Conservation (phyloP, 92 coral and sea anemone genomes). For the Epizoanthus stellaris region DNA sequence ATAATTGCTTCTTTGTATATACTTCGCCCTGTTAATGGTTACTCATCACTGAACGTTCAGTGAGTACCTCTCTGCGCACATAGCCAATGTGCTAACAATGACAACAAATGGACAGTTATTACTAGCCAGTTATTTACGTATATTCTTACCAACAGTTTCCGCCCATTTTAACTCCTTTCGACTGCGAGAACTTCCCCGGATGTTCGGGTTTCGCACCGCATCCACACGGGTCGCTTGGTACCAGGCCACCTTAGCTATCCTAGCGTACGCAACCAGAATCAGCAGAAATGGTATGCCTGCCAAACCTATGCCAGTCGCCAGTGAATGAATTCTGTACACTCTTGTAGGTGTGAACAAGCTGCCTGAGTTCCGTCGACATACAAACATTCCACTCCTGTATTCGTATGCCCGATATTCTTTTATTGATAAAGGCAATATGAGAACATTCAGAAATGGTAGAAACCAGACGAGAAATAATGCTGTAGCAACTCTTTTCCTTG, state of each 20-base stretch:
- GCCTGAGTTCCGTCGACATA: background rate
- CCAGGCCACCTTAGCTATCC: conserved; percentile 34
- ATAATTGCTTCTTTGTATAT: no score
- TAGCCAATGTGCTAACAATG: no score
- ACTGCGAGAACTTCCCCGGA: conserved; percentile 2
- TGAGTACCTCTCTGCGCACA: no score
- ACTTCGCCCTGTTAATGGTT: no score
- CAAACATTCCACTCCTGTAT: background rate
- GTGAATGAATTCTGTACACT: conserved; percentile 14
- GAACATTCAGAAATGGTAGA: conserved; percentile 5
- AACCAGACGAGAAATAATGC: conserved; percentile 14
- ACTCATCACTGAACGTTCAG: no score
- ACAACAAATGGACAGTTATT: no score
- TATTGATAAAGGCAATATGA: conserved; percentile 5
- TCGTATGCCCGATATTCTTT: background rate
- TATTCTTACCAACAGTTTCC: conserved; percentile 15
- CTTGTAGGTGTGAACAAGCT: background rate
- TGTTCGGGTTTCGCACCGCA: background rate
- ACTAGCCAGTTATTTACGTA: no score
- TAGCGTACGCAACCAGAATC: background rate
- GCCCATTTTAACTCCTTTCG: conserved; percentile 26
- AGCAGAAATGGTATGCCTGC: conserved; percentile 6
- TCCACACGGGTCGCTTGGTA: conserved; percentile 7
- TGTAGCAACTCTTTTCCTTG: background rate
- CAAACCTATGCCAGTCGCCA: conserved; percentile 1